These are phyloP conservation scores for Idaea straminata DNA, from an alignment of 2,888 invertebrate genomes.

Conservation along the genomic window DNA sequence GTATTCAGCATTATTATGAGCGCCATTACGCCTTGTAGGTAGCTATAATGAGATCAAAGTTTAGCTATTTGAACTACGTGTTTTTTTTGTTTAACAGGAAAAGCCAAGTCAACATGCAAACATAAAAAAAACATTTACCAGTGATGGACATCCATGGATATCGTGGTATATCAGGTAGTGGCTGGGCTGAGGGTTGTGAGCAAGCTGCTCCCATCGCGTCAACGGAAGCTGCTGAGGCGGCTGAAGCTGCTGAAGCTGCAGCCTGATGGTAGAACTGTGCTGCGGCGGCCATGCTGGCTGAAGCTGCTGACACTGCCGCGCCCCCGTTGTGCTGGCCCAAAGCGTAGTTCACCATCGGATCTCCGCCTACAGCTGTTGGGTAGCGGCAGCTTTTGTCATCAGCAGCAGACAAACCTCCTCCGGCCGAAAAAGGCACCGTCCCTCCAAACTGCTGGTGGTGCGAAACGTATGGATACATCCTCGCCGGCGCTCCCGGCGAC, in stretches of 20 bases:
- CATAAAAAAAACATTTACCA: constrained; percentile 84
- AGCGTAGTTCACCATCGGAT: constrained; percentile 91
- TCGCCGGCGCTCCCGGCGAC: constrained; percentile 86
- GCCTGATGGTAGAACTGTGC: constrained; percentile 96
- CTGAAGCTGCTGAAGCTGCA: constrained; percentile 86
- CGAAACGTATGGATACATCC: constrained; percentile 96
- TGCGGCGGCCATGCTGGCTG: constrained; percentile 84
- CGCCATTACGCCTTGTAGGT: background rate
- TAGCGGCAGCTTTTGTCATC: constrained; percentile 90
- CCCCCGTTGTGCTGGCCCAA: constrained; percentile 87
- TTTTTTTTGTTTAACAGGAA: constrained; percentile 32
- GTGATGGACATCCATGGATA: constrained; percentile 99
- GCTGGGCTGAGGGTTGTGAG: constrained; percentile 90
- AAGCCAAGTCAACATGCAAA: constrained; percentile 51
- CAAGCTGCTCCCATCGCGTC: constrained; percentile 92
- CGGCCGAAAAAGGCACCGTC: constrained; percentile 84
- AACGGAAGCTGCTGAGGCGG: constrained; percentile 87
- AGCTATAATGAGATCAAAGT: background rate
- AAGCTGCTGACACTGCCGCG: constrained; percentile 84
- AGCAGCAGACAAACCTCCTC: constrained; percentile 83
- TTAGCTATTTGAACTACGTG: constrained; percentile 1
- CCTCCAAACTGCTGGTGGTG: constrained; percentile 88
- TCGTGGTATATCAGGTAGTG: constrained; percentile 94
- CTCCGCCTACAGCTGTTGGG: constrained; percentile 82
- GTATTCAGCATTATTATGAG: background rate